These are phyloP conservation scores for Anagyrus pseudococci DNA, from an alignment of 2,888 invertebrate species.

Conservation along the genomic window DNA sequence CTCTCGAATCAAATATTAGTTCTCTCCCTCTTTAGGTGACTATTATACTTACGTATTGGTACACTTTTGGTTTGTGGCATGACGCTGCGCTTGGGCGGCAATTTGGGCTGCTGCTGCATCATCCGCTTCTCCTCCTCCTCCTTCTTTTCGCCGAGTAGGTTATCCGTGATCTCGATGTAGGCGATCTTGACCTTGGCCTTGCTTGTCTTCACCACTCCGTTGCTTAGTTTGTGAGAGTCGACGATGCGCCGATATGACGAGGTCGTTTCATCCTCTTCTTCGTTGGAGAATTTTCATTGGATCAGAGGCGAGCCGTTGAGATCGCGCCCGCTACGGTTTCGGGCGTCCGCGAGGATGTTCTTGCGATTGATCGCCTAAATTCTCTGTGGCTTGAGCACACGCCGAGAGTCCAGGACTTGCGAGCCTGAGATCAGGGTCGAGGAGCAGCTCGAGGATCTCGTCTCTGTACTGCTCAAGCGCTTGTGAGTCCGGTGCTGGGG, in stretches of 20 bases:
- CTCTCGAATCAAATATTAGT: too few species aligned
- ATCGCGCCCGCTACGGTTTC: slow-evolving; percentile 83
- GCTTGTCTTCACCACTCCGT: slow-evolving; percentile 18
- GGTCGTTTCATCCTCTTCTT: too few species aligned
- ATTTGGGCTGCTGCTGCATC: slow-evolving; percentile 18
- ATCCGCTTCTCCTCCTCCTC: slow-evolving; percentile 47
- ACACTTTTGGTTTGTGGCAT: slow-evolving; percentile 23
- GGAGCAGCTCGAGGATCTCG: slow-evolving; percentile 75
- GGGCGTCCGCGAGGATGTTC: slow-evolving; percentile 86
- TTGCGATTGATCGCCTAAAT: slow-evolving; percentile 85
- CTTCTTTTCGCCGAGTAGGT: too few species aligned
- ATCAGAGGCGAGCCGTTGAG: slow-evolving; percentile 76
- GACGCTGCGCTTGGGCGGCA: slow-evolving; percentile 34
- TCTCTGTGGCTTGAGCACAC: slow-evolving; percentile 79
- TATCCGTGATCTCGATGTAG: slow-evolving; percentile 54
- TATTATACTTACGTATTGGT: slow-evolving; percentile 34
- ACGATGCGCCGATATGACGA: too few species aligned
- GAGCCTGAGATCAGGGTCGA: slow-evolving; percentile 78
- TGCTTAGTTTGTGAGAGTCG: slow-evolving; percentile 21
- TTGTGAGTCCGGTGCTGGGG: slow-evolving; percentile 64
- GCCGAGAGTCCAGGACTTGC: slow-evolving; percentile 67
- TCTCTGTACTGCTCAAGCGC: slow-evolving; percentile 76
- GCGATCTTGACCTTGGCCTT: slow-evolving; percentile 53
- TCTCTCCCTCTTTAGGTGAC: too few species aligned
- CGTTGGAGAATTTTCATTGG: slow-evolving; percentile 70